phyloP scores from a whole-genome alignment of 1,140 invertebrate genomes.

The Tribolium madens region DNA sequence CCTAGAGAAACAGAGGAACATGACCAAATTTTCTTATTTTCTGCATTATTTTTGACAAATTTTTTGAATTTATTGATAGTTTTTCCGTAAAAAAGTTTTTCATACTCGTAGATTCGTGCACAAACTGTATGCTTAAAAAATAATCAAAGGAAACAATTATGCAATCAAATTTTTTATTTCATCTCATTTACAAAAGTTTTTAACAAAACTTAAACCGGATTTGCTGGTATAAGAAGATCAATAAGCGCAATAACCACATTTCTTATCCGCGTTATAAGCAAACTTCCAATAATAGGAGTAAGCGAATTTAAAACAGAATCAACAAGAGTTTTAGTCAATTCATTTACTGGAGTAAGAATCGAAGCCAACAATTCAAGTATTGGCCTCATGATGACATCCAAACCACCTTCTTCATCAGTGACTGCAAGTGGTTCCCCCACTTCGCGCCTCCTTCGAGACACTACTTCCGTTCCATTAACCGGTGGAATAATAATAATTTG shows the following conservation, averaged over 20 bases:
- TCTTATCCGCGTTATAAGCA: background rate
- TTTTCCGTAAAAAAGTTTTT: too few relatives aligned
- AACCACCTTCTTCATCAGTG: background rate
- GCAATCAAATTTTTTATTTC: too few relatives aligned
- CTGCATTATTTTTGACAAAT: too few relatives aligned
- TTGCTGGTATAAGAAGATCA: conserved; percentile 6
- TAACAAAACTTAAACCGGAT: background rate
- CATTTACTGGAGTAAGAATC: background rate
- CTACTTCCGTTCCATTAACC: background rate
- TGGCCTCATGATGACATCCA: background rate
- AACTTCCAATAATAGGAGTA: background rate
- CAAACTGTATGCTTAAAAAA: too few relatives aligned
- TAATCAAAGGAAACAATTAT: too few relatives aligned
- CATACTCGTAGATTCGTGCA: too few relatives aligned
- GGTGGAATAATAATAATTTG: background rate
- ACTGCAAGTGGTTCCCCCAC: background rate
- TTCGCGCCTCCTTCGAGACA: background rate
- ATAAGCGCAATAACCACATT: background rate
- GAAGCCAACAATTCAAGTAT: background rate
- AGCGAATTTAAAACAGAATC: background rate
- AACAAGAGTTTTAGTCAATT: background rate
- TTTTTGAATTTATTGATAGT: too few relatives aligned
- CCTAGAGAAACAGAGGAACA: too few relatives aligned
- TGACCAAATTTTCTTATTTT: too few relatives aligned
- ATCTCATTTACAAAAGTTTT: background rate